Evolutionary conservation across 2,888 invertebrate genomes (phyloP).

Genomic region (Acholoe squamosa): DNA sequence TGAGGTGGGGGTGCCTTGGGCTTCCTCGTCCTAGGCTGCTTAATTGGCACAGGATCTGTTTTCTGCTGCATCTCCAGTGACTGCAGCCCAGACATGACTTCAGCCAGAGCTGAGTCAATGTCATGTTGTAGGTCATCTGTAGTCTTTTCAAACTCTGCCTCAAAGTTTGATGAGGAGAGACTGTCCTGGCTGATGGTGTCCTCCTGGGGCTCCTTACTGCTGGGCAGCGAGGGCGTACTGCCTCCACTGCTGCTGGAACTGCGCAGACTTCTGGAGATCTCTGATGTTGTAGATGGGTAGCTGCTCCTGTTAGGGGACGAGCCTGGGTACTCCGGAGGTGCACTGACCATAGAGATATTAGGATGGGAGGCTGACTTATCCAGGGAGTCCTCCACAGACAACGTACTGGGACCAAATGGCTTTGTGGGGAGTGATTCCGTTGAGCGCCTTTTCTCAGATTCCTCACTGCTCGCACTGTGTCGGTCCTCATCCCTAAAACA

Average conservation of each 20-base stretch:
- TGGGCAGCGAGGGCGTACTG: conserved; percentile 58
- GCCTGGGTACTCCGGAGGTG: conserved; percentile 22
- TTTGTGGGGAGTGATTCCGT: conserved; percentile 76
- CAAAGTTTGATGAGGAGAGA: background rate
- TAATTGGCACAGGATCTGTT: background rate
- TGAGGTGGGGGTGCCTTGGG: conserved; percentile 54
- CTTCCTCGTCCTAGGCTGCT: background rate
- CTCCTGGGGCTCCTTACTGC: conserved; percentile 53
- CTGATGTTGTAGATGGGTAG: conserved; percentile 16
- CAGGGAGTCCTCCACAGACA: conserved; percentile 66
- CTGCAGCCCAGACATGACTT: conserved; percentile 82
- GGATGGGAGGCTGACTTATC: conserved; percentile 76
- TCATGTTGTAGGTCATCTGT: conserved; percentile 76
- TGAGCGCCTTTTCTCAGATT: conserved; percentile 77
- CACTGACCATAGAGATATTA: conserved; percentile 70
- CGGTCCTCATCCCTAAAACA: conserved; percentile 64
- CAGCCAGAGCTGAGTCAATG: conserved; percentile 83
- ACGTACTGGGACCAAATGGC: conserved; percentile 66
- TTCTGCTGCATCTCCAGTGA: conserved; percentile 79
- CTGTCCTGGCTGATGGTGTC: conserved; percentile 54
- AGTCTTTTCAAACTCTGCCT: conserved; percentile 69
- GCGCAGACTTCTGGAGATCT: conserved; percentile 41
- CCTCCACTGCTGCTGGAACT: conserved; percentile 49
- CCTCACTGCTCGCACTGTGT: conserved; percentile 55
- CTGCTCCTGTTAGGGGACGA: conserved; percentile 52